Evolutionary conservation across 2,113 vertebrate species (phyloP).

Genomic region (Protobothrops flavoviridis): DNA sequence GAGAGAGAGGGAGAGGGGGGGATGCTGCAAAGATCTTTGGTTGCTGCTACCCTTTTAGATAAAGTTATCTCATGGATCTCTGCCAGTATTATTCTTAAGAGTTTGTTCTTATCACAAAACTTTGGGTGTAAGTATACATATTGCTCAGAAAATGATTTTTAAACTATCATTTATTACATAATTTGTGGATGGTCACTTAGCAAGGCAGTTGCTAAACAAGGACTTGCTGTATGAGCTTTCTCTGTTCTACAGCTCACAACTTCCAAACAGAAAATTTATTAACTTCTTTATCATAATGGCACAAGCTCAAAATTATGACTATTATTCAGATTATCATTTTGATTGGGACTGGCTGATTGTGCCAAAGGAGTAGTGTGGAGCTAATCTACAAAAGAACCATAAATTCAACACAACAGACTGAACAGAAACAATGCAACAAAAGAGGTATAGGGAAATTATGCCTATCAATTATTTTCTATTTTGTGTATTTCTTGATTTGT

Average conservation of each 20-base stretch:
- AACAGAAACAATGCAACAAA: slow-evolving; percentile 10
- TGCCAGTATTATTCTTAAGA: background rate
- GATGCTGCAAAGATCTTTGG: background rate
- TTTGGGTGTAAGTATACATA: background rate
- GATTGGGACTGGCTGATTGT: background rate
- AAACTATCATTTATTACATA: background rate
- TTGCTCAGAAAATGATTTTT: background rate
- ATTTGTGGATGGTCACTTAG: background rate
- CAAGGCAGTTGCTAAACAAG: background rate
- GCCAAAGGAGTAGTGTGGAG: background rate
- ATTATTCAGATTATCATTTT: background rate
- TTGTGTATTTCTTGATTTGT: background rate
- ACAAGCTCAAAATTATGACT: background rate
- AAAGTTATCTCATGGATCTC: background rate
- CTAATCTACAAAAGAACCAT: background rate
- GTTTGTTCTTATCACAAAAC: background rate
- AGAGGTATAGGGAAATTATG: slow-evolving; percentile 14
- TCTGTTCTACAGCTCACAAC: background rate
- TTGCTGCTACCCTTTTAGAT: background rate
- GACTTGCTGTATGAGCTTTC: background rate
- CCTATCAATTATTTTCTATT: background rate
- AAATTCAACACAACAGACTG: slow-evolving; percentile 19
- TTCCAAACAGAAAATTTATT: background rate
- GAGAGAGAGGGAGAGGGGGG: background rate
- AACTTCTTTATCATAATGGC: background rate